Percentiles rank a stretch among this genome's conserved stretches.
Conservation (phyloP, 2,888 invertebrate species). For the Nomada fucata region DNA sequence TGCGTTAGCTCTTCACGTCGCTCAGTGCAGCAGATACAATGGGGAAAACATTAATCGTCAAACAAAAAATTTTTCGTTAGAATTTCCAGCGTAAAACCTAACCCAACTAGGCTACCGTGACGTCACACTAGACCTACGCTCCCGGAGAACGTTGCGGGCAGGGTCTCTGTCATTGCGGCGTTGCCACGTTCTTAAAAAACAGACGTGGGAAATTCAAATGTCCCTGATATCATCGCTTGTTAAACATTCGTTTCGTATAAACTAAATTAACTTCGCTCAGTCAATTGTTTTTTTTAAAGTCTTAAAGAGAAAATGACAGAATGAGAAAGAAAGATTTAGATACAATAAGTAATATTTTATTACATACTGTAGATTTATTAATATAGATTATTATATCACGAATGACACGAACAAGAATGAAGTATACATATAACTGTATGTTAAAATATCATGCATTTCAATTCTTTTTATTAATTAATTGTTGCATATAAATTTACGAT, state of each 20-base stretch:
- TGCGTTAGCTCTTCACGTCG: slow-evolving; percentile 84
- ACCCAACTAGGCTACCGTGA: slow-evolving; percentile 89
- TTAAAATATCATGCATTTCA: not conserved
- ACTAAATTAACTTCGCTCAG: not conserved
- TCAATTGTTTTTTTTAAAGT: not conserved
- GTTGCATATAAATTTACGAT: not conserved
- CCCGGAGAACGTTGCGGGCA: slow-evolving; percentile 68
- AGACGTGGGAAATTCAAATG: slow-evolving; percentile 54
- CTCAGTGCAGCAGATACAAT: slow-evolving; percentile 85
- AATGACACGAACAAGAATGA: not conserved
- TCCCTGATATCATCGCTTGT: not conserved
- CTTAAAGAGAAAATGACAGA: too few relatives aligned
- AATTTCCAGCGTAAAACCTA: slow-evolving; percentile 89
- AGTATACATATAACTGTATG: too few relatives aligned
- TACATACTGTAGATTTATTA: not conserved
- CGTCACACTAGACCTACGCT: slow-evolving; percentile 79
- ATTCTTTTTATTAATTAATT: not conserved
- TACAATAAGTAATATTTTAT: not conserved
- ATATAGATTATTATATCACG: not conserved
- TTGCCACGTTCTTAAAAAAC: slow-evolving; percentile 42
- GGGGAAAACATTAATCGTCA: slow-evolving; percentile 87
- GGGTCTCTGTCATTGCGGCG: slow-evolving; percentile 54
- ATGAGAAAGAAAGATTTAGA: not conserved
- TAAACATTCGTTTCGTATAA: not conserved
- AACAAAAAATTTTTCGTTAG: slow-evolving; percentile 88